Conservation (phyloP, 2,888 invertebrate species). For the Malachius bipustulatus region DNA sequence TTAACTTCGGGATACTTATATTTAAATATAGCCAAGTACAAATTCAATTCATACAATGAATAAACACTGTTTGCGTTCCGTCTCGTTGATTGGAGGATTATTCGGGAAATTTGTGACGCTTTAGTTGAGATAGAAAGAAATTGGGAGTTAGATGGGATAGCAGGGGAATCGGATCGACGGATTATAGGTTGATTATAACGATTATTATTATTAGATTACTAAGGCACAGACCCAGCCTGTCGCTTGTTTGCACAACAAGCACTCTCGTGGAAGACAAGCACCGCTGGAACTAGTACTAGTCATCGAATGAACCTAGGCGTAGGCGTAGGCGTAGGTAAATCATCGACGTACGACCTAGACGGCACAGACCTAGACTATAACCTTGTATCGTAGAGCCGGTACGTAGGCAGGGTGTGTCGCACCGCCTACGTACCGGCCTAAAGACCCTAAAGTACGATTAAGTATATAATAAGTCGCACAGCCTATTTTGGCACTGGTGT, state of each 20-base stretch:
- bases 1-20: too few relatives aligned
- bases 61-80: too few relatives aligned
- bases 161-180: too few relatives aligned
- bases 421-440: background rate
- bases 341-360: slow-evolving; percentile 19
- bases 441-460: background rate
- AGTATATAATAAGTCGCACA: slow-evolving; percentile 24
- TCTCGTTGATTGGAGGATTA: too few relatives aligned
- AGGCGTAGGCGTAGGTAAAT: slow-evolving; percentile 19
- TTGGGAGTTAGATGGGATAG: too few relatives aligned
- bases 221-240: slow-evolving; percentile 41
- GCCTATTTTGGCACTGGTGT: slow-evolving; percentile 29
- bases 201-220: slow-evolving; percentile 42
- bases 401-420: slow-evolving; percentile 25
- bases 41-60: too few relatives aligned
- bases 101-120: too few relatives aligned
- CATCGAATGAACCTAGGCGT: too few relatives aligned
- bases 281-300: slow-evolving; percentile 38
- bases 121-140: too few relatives aligned
- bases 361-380: slow-evolving; percentile 5
- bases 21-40: too few relatives aligned
- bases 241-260: slow-evolving; percentile 36
- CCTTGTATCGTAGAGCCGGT: too few relatives aligned
- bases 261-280: slow-evolving; percentile 38
- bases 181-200: too few relatives aligned